phyloP scores from a whole-genome alignment of 2,888 invertebrate genomes.

The Hoplodrina blanda region DNA sequence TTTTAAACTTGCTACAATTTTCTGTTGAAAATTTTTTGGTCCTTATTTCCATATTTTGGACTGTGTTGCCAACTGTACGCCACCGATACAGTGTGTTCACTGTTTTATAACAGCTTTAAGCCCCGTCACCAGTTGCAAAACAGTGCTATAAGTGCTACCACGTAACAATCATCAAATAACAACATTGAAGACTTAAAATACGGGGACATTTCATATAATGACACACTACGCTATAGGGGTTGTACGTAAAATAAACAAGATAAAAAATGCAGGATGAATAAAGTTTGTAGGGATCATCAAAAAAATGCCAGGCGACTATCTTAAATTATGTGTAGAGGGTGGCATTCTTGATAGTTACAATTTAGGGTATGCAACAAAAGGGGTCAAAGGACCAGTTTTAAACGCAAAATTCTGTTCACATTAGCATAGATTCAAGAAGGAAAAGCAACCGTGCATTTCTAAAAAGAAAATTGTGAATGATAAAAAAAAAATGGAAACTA shows the following conservation, averaged over 20 bases:
- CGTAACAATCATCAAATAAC: constrained; percentile 74
- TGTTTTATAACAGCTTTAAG: constrained; percentile 70
- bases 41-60: constrained; percentile 8
- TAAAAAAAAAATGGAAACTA: not conserved
- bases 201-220: constrained; percentile 60
- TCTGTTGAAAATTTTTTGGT: constrained; percentile 6
- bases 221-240: constrained; percentile 24
- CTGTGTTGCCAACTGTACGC: constrained; percentile 49
- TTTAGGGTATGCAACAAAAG: not conserved
- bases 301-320: not conserved
- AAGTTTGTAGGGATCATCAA: not conserved
- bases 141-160: constrained; percentile 83
- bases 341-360: not conserved
- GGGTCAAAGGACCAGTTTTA: not conserved
- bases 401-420: not conserved
- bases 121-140: constrained; percentile 82
- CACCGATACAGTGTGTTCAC: constrained; percentile 48
- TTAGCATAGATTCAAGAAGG: not conserved
- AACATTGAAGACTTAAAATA: constrained; percentile 66
- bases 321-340: not conserved
- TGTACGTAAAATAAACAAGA: not conserved
- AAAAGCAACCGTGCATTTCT: not conserved
- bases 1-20: not conserved
- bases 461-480: not conserved
- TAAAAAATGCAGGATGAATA: not conserved